Evolutionary conservation across 92 coral and sea anemone species (phyloP).

Genomic region (Palythoa grandis): DNA sequence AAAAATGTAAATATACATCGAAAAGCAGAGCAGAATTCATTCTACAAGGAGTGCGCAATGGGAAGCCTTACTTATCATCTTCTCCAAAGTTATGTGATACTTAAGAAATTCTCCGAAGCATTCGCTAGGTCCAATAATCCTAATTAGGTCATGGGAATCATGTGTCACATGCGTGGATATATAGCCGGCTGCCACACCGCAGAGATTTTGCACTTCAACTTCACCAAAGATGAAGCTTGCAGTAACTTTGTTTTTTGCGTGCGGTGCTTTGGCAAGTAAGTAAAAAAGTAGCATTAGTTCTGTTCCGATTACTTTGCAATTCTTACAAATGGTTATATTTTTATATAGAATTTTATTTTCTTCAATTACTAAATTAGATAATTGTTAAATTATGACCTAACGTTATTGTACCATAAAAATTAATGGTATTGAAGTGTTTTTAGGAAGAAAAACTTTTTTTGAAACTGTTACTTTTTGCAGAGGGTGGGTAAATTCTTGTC

Average conservation of each 20-base stretch:
- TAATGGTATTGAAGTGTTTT: too few species aligned
- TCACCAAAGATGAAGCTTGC: conserved; percentile 15
- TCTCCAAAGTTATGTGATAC: neutral
- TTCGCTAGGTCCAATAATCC: neutral
- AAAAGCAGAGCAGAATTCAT: neutral
- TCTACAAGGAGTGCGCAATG: neutral
- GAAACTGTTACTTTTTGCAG: too few species aligned
- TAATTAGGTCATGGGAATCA: conserved; percentile 7
- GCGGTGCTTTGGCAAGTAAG: conserved; percentile 61
- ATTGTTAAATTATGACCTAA: too few species aligned
- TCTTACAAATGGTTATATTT: too few species aligned
- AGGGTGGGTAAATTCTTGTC: too few species aligned
- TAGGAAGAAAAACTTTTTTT: too few species aligned
- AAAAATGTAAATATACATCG: neutral
- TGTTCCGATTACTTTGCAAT: too few species aligned
- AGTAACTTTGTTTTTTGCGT: conserved; percentile 45
- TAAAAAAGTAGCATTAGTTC: neutral
- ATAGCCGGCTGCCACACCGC: neutral
- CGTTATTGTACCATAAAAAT: too few species aligned
- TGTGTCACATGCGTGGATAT: neutral
- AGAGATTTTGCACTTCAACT: conserved; percentile 14
- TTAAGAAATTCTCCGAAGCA: neutral
- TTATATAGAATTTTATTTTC: too few species aligned
- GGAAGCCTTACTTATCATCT: conserved; percentile 3
- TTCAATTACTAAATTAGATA: too few species aligned